Base-by-base conservation (phyloP, 2,888 invertebrate genomes). In the Calliphora vomitoria region DNA sequence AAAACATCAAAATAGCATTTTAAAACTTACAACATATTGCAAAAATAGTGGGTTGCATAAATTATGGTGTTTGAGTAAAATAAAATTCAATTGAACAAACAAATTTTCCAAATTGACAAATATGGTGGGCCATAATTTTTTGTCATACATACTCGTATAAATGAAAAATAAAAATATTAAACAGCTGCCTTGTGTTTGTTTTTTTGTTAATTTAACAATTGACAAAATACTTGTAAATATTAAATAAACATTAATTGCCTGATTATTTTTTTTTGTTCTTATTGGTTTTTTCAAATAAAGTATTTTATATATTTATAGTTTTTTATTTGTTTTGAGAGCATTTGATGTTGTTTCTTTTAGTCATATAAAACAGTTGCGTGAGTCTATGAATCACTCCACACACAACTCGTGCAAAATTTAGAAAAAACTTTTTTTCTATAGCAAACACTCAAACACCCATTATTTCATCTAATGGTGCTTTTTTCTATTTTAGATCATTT, bases 341-440 rank as follows among this genome's bases (percentile, higher is more conserved):
- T 38, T 79, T 74, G 15, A 25, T 79, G 66, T 47, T 84, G 15
- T 69, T 66, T 35, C 60, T 68, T 76, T 66, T 69, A 78, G 71
- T 71, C 55, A 60, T 44, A 35, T 18, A 20, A 80, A 76, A 55
- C 68, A 71, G 66, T 82, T 82, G 78, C 82, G 82, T 89, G 87
- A 80, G 81, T 82, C 68, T 84, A 87, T 90, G 90, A 91, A 87
- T 90, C 87, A 88, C 82, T 85, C 25, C 15, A 44, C 11, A 55
- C 10, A 53, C 35, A 85, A 74, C 60, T 82, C 66, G 66, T 66
- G 82, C 71, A 81, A 83, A 78, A 55, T 62, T 35, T 47, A 68
- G 13, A 66, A 64, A n/a, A 79, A 83, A 81, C 50, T 53, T 71
- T 60, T 11, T 62, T 44, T 78, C 71, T 76, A 58, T 18, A 66